These are phyloP conservation scores for Hartigia nigra DNA, from an alignment of 2,888 invertebrate species.

Conservation along the genomic window DNA sequence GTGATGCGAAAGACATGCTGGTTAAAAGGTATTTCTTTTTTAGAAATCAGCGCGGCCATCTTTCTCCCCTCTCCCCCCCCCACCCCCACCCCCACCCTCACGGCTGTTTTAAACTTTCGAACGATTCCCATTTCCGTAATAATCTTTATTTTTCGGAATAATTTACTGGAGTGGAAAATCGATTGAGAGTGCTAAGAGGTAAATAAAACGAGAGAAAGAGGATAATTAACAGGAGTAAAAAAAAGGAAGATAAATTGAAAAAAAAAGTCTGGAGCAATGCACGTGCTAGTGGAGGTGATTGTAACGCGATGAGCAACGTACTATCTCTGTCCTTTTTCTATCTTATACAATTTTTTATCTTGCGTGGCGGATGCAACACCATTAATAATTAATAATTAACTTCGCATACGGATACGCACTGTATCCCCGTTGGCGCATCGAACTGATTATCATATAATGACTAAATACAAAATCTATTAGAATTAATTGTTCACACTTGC, in stretches of 20 bases:
- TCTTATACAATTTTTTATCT: not conserved
- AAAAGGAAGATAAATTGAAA: not conserved
- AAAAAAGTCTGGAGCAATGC: not conserved
- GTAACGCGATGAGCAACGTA: not conserved
- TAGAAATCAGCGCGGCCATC: constrained; percentile 7
- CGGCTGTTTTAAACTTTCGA: not conserved
- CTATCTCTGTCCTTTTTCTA: not conserved
- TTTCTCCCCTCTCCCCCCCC: not conserved
- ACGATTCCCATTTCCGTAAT: not conserved
- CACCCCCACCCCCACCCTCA: no score
- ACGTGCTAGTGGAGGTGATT: not conserved
- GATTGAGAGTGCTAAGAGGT: not conserved
- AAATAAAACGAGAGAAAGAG: not conserved
- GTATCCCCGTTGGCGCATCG: constrained; percentile 4
- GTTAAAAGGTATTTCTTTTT: not conserved
- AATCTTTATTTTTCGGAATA: not conserved
- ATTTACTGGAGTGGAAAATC: not conserved
- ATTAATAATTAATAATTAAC: not conserved
- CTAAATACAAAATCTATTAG: no score
- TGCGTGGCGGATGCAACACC: not conserved
- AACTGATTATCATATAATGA: constrained; percentile 4
- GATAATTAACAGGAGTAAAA: not conserved
- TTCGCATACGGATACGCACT: not conserved
- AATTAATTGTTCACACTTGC: not conserved
- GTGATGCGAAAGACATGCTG: not conserved